Percentiles rank a stretch among this genome's conserved stretches.
phyloP scores from a whole-genome alignment of 2,113 vertebrate genomes.

The Deroptyus accipitrinus region DNA sequence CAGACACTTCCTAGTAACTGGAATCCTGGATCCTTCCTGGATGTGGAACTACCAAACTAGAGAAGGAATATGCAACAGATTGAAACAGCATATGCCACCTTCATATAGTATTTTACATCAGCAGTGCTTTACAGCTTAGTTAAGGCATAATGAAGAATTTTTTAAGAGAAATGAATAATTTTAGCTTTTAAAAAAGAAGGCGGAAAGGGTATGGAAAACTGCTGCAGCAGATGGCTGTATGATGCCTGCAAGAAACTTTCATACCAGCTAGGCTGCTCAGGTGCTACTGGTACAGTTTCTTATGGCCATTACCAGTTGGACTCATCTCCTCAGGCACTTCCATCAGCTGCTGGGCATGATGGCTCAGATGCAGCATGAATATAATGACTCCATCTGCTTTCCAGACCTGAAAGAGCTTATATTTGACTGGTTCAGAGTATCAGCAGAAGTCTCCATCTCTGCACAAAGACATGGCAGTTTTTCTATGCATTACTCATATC shows the following conservation, averaged over 20 bases:
- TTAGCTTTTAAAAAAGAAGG: not conserved
- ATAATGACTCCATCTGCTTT: not conserved
- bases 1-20: not conserved
- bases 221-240: not conserved
- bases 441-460: not conserved
- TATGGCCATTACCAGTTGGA: not conserved
- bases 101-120: not conserved
- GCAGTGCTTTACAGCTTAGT: not conserved
- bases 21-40: not conserved
- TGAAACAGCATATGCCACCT: conserved; percentile 21
- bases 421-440: not conserved
- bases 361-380: not conserved
- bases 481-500: not conserved
- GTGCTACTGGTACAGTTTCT: not conserved
- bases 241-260: not conserved
- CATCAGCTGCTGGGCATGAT: not conserved
- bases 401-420: not conserved
- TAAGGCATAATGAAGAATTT: not conserved
- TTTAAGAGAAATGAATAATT: conserved; percentile 6
- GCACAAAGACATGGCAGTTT: not conserved
- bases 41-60: not conserved
- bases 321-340: not conserved
- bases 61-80: conserved; percentile 8
- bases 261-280: not conserved
- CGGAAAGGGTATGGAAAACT: not conserved